phyloP scores from a whole-genome alignment of 2,888 invertebrate species.

The Pimpla rufipes region DNA sequence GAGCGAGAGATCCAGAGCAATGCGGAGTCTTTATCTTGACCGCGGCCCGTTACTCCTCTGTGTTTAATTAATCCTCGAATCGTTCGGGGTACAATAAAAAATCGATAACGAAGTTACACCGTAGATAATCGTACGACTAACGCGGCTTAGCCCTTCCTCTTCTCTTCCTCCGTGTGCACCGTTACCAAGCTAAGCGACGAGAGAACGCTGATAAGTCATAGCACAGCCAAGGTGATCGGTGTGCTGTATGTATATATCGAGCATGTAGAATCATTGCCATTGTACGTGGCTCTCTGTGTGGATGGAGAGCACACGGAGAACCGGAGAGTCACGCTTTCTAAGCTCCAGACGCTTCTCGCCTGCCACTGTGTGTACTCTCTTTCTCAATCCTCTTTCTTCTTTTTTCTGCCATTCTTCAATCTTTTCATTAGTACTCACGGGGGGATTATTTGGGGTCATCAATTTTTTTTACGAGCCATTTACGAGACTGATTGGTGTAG shows the following conservation, averaged over 20 bases:
- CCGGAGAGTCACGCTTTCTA: conserved; percentile 74
- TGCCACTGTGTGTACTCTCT: conserved; percentile 20
- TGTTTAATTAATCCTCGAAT: conserved; percentile 71
- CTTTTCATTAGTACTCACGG: conserved; percentile 19
- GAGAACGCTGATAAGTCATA: conserved; percentile 68
- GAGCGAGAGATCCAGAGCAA: conserved; percentile 11
- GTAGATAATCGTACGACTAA: conserved; percentile 68
- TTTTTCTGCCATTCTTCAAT: not conserved
- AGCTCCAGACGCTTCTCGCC: conserved; percentile 52
- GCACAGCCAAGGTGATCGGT: conserved; percentile 51
- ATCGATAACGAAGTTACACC: conserved; percentile 71
- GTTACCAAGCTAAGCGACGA: conserved; percentile 67
- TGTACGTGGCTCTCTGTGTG: conserved; percentile 16
- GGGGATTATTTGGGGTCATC: not conserved
- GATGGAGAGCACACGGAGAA: conserved; percentile 42
- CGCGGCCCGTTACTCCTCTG: conserved; percentile 62
- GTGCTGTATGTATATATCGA: not conserved
- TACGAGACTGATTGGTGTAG: not conserved
- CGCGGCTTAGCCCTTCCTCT: conserved; percentile 47
- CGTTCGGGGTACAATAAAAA: conserved; percentile 64
- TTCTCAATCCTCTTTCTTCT: not conserved
- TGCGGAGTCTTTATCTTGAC: conserved; percentile 54
- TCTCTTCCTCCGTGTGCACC: conserved; percentile 53
- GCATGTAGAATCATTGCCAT: conserved; percentile 25
- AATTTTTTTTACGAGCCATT: not conserved